Conservation (phyloP, 2,888 invertebrate genomes). For the Deilephila elpenor region DNA sequence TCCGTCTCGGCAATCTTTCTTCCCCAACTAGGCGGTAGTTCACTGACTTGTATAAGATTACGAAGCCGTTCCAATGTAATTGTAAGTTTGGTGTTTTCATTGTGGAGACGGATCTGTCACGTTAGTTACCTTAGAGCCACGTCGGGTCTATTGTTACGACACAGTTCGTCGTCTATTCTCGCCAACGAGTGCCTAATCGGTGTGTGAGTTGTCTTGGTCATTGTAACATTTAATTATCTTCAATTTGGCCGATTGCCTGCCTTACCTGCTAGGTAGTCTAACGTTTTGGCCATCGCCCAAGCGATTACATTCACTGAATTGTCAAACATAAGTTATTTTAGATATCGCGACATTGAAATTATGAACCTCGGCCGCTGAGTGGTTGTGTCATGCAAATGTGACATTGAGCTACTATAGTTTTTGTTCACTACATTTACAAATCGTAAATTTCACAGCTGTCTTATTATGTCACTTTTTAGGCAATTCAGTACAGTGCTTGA, state of each 20-base stretch:
- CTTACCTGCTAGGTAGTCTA: conserved; percentile 80
- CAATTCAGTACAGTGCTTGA: too few relatives aligned
- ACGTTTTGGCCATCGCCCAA: conserved; percentile 71
- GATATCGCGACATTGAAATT: conserved; percentile 79
- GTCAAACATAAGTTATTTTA: conserved; percentile 85
- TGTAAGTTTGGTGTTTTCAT: background rate
- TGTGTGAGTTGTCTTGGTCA: conserved; percentile 71
- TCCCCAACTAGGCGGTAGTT: too few relatives aligned
- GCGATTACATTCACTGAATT: conserved; percentile 80
- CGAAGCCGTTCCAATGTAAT: background rate
- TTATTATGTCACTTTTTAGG: background rate
- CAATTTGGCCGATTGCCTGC: conserved; percentile 80
- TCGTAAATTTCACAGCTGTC: background rate
- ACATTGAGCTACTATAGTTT: conserved; percentile 52
- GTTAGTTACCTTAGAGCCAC: conserved; percentile 5
- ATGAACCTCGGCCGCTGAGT: conserved; percentile 55
- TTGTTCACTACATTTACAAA: background rate
- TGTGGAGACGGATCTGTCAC: background rate
- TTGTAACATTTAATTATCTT: conserved; percentile 81
- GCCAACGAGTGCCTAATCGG: conserved; percentile 61
- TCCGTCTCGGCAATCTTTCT: too few relatives aligned
- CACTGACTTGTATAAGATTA: background rate
- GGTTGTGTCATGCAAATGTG: conserved; percentile 59
- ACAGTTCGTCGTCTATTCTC: conserved; percentile 56
- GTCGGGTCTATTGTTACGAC: conserved; percentile 35